Base-by-base conservation (phyloP, 2,113 vertebrate species). In the Gobiocypris rarus region DNA sequence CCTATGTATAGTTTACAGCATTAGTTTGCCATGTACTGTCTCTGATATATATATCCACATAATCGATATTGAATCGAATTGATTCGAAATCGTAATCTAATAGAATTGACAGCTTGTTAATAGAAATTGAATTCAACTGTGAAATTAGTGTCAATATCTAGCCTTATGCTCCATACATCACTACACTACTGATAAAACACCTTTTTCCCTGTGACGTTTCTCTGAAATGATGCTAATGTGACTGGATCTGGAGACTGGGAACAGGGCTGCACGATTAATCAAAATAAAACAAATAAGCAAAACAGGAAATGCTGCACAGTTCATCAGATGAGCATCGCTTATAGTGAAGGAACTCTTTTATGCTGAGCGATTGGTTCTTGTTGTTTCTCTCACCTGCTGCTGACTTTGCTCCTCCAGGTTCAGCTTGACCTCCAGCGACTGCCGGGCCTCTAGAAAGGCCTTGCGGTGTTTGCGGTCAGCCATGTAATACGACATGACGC, bases 351-450 rank as follows among this genome's bases (percentile, higher is more conserved):
- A 34, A 45, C n/a, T n/a, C n/a, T n/a, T n/a, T n/a, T n/a, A n/a
- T n/a, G n/a, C n/a, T n/a, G n/a, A n/a, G n/a, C n/a, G n/a, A n/a
- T n/a, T n/a, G n/a, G n/a, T n/a, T 26, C 75, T 56, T 78, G 19
- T 15, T 24, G 54, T 79, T 11, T 79, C 58, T 70, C 92, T 91
- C 86, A 98, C 97, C 97, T 99, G 97, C 89, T 99, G 97, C 90
- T 97, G 97, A 87, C 97, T 98, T 92, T 99, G 97, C 88, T 99
- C 97, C 92, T 99, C 97, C 89, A 98, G 93, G 92, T 98, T 99
- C 85, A 99, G 96, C 91, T 98, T 99, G 83, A 98, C 97, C 90
- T 99, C 97, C 65, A 99, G 95, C 0, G 97, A 98, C 90, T 99
- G 97, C 75, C 97, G 95, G 0, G 97, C 96, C 89, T 99, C 97